A percentile compares a stretch with the other conserved stretches of the same genome.
phyloP scores from a whole-genome alignment of 1,140 invertebrate genomes.

The Portunus trituberculatus region DNA sequence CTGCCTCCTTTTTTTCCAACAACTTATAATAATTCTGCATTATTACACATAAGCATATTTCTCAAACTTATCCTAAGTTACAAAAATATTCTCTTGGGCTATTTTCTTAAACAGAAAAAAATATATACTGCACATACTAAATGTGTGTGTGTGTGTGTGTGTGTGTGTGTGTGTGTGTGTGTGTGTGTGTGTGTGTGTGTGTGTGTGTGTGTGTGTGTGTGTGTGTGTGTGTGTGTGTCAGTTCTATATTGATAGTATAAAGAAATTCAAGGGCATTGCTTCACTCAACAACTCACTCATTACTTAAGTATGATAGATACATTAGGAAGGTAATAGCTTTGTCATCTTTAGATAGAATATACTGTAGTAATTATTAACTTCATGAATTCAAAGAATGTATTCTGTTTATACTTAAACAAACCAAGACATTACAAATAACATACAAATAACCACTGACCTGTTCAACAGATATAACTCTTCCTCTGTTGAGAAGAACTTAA shows the following conservation, averaged over 20 bases:
- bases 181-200: too few relatives aligned
- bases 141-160: too few relatives aligned
- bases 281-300: background rate
- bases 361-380: background rate
- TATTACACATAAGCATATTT: background rate
- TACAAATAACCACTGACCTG: background rate
- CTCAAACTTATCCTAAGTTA: background rate
- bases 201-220: too few relatives aligned
- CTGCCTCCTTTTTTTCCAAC: background rate
- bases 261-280: background rate
- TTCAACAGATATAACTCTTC: background rate
- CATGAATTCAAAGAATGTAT: background rate
- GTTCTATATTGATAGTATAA: too few relatives aligned
- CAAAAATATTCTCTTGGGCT: background rate
- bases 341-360: background rate
- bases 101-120: background rate
- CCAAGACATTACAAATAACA: background rate
- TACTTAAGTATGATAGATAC: background rate
- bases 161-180: too few relatives aligned
- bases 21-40: background rate
- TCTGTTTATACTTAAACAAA: background rate
- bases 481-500: background rate
- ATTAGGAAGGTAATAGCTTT: background rate
- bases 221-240: too few relatives aligned
- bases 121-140: too few relatives aligned